Base-by-base conservation (phyloP, 2,113 vertebrate genomes). In the Bucco capensis region DNA sequence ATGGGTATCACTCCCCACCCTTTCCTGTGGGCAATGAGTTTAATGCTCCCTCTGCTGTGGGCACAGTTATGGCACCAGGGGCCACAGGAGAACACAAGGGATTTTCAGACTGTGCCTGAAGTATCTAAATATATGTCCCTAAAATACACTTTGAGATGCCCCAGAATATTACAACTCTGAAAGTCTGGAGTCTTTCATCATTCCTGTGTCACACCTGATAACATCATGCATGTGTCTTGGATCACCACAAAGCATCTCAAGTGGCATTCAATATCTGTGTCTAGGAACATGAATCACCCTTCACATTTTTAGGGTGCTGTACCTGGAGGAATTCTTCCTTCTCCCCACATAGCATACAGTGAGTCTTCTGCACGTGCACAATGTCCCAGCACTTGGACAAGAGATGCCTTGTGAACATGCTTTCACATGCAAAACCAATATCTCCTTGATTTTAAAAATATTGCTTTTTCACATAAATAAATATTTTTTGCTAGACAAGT, bases 311-410 rank as follows among this genome's bases (percentile, higher is more conserved):
- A 69, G 35, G 28, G 19, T 13, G n/a, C 3, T 9, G 25, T 22
- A 23, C 8, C 11, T 58, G 25, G 89, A 85, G 12, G 44, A 42
- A 50, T 30, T 51, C 24, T 49, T 58, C 24, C 9, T 65, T 23
- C 5, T 57, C 42, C 42, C 28, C 13, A 33, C 0, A 0, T 2
- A 61, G 9, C 18, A 51, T 9, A 9, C 7, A 50, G 5, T 35
- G n/a, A 76, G n/a, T 58, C 6, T 74, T 62, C 54, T 0, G 0
- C 4, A 42, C 2, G 64, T 25, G 3, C 2, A 4, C n/a, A 42
- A 1, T 17, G 31, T 25, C 80, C 57, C 8, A 77, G 22, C 2
- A 1, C 10, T 89, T 38, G 18, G 16, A 42, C 19, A 19, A 57
- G 28, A 86, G 13, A 27, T 30, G 4, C n/a, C 47, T 47, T 61